Percentiles rank a stretch among this genome's conserved stretches.
Conservation (phyloP, 1,140 invertebrate species). For the Anthonomus grandis region DNA sequence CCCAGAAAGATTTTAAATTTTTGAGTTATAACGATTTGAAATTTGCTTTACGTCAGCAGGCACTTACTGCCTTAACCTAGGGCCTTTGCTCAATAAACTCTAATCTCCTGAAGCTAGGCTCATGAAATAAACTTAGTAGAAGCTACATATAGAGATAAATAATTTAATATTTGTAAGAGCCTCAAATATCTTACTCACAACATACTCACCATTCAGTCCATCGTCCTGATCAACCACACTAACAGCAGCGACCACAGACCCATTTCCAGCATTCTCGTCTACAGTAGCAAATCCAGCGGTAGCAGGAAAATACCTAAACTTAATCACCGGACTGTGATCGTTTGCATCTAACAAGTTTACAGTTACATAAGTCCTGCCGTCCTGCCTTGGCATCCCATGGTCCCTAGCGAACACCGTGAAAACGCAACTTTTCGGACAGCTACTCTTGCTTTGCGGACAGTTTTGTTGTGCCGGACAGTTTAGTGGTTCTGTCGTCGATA, state of each 20-base stretch:
- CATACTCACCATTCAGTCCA: constrained; percentile 70
- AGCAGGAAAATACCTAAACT: constrained; percentile 83
- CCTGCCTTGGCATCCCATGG: constrained; percentile 84
- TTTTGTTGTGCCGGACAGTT: constrained; percentile 76
- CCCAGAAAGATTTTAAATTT: no score
- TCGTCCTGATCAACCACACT: constrained; percentile 88
- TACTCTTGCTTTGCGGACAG: constrained; percentile 51
- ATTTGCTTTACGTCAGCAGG: no score
- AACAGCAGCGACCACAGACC: constrained; percentile 89
- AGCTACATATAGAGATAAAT: no score
- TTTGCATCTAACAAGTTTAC: constrained; percentile 92
- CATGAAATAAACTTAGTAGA: no score
- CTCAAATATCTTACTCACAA: neutral
- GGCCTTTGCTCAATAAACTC: no score
- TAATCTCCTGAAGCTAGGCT: neutral
- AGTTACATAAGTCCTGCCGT: constrained; percentile 91
- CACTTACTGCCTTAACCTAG: no score
- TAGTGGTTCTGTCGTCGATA: constrained; percentile 74
- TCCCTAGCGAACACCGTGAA: constrained; percentile 92
- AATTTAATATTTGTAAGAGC: no score
- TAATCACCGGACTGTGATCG: constrained; percentile 91
- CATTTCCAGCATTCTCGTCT: constrained; percentile 88
- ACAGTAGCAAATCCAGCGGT: constrained; percentile 83
- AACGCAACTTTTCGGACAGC: constrained; percentile 85
- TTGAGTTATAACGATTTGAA: no score